Percentiles rank a stretch among this genome's conserved stretches.
Evolutionary conservation across 1,140 invertebrate species (phyloP).

Genomic region (Caenorhabditis brenneri): DNA sequence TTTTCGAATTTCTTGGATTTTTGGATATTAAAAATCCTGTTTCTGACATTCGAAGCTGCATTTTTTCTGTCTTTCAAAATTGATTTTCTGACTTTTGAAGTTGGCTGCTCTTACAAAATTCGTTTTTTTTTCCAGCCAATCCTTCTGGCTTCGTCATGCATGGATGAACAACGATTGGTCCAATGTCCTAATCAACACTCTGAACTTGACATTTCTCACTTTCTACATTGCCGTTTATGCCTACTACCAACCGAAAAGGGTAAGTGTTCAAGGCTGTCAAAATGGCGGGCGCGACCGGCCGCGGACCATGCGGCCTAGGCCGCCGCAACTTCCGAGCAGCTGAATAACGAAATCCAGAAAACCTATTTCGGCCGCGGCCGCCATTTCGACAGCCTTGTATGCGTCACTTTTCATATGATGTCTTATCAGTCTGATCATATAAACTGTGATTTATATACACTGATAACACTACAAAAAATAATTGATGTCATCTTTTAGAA

Average conservation of each 20-base stretch:
- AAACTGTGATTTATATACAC: neutral
- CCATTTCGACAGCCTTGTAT: too few species aligned
- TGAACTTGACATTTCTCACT: constrained; percentile 64
- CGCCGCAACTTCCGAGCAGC: too few species aligned
- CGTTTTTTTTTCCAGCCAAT: constrained; percentile 50
- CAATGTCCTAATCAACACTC: constrained; percentile 63
- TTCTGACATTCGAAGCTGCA: too few species aligned
- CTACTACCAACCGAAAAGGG: constrained; percentile 69
- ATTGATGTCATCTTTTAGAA: constrained; percentile 55
- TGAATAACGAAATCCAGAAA: too few species aligned
- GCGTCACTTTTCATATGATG: neutral
- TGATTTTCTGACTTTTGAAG: too few species aligned
- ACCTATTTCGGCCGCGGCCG: too few species aligned
- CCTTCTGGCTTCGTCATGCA: constrained; percentile 65
- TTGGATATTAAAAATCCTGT: neutral
- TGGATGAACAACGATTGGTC: constrained; percentile 63
- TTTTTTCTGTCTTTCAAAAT: too few species aligned
- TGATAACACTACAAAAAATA: neutral
- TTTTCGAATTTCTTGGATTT: neutral
- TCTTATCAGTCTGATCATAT: neutral
- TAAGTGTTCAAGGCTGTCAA: too few species aligned
- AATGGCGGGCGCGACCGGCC: too few species aligned
- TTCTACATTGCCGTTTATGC: constrained; percentile 65
- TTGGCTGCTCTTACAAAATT: too few species aligned
- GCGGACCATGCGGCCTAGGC: too few species aligned